Conservation (phyloP, 1,140 invertebrate species). For the Radopholus similis region DNA sequence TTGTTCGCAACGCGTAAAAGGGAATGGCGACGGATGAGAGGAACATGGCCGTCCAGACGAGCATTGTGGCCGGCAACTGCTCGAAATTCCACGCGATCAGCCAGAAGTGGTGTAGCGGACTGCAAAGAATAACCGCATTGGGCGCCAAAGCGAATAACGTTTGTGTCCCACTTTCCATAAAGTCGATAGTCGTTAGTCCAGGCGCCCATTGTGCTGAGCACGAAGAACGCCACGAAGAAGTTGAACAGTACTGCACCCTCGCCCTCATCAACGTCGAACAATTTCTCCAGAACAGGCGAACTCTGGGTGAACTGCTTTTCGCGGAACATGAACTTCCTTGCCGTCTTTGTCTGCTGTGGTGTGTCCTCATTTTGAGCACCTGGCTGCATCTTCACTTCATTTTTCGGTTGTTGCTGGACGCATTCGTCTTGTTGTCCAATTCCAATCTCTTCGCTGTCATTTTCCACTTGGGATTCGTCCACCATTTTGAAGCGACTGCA, state of each 20-base stretch:
- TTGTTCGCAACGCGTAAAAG: conserved; percentile 22
- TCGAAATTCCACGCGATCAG: conserved; percentile 54
- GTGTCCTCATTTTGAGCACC: too few species aligned
- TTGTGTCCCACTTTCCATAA: conserved; percentile 39
- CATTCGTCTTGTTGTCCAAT: too few species aligned
- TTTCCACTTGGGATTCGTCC: too few species aligned
- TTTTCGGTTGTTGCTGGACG: too few species aligned
- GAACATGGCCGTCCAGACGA: conserved; percentile 51
- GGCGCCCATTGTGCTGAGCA: conserved; percentile 37
- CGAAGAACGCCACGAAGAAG: conserved; percentile 45
- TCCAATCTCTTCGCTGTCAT: too few species aligned
- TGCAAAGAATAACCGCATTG: conserved; percentile 27
- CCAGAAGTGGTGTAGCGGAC: conserved; percentile 37
- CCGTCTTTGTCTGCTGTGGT: too few species aligned
- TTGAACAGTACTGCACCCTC: conserved; percentile 39
- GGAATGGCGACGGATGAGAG: conserved; percentile 46
- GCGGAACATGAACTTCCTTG: too few species aligned
- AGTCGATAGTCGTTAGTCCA: conserved; percentile 33
- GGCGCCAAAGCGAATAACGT: neutral
- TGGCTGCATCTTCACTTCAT: too few species aligned
- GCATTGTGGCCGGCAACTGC: conserved; percentile 45
- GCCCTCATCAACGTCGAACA: conserved; percentile 25
- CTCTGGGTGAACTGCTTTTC: too few species aligned
- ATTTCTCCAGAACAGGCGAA: conserved; percentile 22
- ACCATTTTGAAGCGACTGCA: too few species aligned